Evolutionary conservation across 2,797 vertebrate species (phyloP).

Genomic region (Falco novaeseelandiae): DNA sequence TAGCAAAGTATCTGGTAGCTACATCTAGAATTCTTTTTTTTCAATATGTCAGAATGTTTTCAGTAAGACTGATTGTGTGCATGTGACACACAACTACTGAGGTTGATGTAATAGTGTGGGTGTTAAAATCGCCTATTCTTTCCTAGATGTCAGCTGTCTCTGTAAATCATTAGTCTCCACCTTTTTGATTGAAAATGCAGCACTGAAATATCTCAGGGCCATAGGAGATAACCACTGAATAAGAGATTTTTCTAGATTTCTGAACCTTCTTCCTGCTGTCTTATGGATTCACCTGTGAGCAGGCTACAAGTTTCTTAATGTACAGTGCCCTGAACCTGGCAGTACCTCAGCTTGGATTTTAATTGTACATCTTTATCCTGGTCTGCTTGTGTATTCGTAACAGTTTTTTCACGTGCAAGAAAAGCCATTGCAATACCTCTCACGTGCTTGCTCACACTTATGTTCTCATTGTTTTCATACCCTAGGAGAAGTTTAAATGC

Average conservation of each 20-base stretch:
- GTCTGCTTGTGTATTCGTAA: background rate
- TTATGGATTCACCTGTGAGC: background rate
- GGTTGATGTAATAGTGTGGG: background rate
- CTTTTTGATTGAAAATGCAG: background rate
- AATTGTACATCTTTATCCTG: background rate
- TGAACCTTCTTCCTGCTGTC: background rate
- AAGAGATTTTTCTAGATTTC: background rate
- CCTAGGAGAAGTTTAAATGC: background rate
- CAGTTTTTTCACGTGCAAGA: background rate
- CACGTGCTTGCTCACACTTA: background rate
- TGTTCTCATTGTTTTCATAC: background rate
- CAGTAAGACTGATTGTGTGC: background rate
- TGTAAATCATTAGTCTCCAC: background rate
- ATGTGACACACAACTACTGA: background rate
- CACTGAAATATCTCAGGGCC: background rate
- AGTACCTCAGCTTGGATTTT: background rate
- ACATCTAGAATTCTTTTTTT: background rate
- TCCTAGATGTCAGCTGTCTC: background rate
- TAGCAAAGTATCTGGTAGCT: background rate
- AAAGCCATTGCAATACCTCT: background rate
- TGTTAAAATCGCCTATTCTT: background rate
- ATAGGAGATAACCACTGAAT: background rate
- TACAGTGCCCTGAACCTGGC: rapidly evolving
- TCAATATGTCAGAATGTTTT: background rate
- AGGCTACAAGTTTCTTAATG: background rate